These are phyloP conservation scores for Resseliella maxima DNA, from an alignment of 2,888 invertebrate species.

Conservation along the genomic window DNA sequence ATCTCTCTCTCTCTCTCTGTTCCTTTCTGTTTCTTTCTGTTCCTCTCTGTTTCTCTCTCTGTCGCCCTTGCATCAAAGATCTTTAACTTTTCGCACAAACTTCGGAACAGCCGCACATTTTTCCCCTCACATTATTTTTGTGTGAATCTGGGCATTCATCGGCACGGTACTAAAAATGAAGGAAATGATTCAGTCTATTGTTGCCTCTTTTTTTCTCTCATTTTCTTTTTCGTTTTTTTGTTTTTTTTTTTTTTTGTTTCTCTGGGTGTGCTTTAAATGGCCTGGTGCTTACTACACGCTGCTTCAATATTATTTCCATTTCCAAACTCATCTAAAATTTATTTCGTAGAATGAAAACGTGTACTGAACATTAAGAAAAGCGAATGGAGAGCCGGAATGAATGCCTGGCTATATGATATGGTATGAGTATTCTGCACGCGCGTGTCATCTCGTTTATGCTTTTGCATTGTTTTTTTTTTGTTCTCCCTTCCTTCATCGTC, in stretches of 20 bases:
- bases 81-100: background rate
- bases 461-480: constrained; percentile 34
- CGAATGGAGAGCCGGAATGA: background rate
- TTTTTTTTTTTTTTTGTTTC: too few relatives aligned
- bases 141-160: background rate
- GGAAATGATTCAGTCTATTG: constrained; percentile 1
- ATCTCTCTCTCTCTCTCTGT: too few relatives aligned
- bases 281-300: background rate
- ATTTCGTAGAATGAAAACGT: background rate
- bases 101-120: background rate
- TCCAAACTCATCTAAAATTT: constrained; percentile 41
- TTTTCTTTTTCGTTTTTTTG: too few relatives aligned
- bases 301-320: constrained; percentile 39
- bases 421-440: background rate
- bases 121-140: background rate
- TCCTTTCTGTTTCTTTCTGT: background rate
- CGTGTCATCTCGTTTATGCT: background rate
- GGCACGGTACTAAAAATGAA: constrained; percentile 10
- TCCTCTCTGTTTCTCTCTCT: background rate
- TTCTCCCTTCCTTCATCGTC: too few relatives aligned
- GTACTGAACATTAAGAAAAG: constrained; percentile 7
- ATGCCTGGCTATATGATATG: background rate
- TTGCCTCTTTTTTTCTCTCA: background rate
- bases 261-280: background rate
- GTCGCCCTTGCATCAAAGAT: background rate